Evolutionary conservation across 2,113 vertebrate genomes (phyloP).

Genomic region (Hydropotes inermis): DNA sequence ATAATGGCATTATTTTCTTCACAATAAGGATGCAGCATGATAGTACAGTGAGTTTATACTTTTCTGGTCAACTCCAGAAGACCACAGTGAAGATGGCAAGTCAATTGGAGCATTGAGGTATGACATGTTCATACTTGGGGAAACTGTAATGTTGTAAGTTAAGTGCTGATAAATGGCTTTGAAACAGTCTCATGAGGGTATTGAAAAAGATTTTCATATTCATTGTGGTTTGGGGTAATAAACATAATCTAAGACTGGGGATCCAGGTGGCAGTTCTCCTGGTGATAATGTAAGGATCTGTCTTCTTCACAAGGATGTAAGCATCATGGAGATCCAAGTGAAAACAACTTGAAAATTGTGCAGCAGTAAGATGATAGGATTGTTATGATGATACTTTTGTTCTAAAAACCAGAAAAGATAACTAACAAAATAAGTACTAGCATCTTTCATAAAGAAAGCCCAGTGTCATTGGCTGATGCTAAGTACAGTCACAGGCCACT

Average conservation of each 20-base stretch:
- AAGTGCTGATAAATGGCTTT: background rate
- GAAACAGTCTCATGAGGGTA: background rate
- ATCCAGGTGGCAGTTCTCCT: background rate
- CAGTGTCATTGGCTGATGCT: background rate
- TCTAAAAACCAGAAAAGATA: conserved; percentile 3
- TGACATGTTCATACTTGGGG: background rate
- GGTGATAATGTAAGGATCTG: background rate
- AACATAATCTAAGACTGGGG: background rate
- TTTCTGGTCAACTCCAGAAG: background rate
- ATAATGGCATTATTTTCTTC: background rate
- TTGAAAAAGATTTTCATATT: background rate
- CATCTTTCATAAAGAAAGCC: background rate
- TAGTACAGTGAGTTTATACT: background rate
- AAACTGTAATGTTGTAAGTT: background rate
- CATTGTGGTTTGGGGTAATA: background rate
- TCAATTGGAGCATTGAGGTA: background rate
- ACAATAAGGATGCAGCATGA: background rate
- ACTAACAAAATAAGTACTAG: background rate
- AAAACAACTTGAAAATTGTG: conserved; percentile 43
- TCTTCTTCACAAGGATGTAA: background rate
- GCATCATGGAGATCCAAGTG: background rate
- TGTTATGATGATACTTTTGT: background rate
- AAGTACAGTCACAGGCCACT: background rate
- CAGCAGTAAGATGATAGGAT: background rate
- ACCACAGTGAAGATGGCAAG: background rate